Percentiles rank a stretch among this genome's conserved stretches.
Evolutionary conservation across 2,888 invertebrate species (phyloP).

Genomic region (Epinotia demarniana): DNA sequence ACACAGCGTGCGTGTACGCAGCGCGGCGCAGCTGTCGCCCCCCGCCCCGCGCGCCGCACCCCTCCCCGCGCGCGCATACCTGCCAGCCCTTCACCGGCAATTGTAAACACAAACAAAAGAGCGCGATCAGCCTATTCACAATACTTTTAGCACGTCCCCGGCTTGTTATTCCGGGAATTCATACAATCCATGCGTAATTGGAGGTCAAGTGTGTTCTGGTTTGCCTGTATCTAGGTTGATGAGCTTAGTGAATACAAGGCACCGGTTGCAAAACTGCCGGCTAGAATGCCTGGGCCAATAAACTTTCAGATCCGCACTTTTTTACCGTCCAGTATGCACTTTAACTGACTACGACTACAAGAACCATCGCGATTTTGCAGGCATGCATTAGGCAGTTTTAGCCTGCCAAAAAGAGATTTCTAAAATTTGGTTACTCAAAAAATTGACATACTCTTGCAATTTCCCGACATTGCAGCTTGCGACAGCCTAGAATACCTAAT

Average conservation of each 20-base stretch:
- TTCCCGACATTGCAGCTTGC: neutral
- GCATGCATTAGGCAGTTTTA: no score
- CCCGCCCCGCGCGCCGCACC: conserved; percentile 42
- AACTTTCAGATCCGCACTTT: neutral
- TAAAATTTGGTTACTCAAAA: no score
- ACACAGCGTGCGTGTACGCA: conserved; percentile 45
- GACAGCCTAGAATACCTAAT: conserved; percentile 19
- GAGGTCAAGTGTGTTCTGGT: neutral
- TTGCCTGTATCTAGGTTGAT: neutral
- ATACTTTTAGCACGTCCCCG: neutral
- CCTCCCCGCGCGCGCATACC: conserved; percentile 44
- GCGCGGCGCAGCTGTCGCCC: conserved; percentile 45
- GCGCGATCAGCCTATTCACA: neutral
- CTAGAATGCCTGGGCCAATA: neutral
- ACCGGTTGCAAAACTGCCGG: conserved; percentile 24
- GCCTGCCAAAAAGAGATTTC: no score
- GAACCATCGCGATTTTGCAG: no score
- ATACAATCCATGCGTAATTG: neutral
- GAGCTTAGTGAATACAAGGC: conserved; percentile 1
- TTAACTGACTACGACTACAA: neutral
- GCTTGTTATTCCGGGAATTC: neutral
- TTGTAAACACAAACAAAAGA: conserved; percentile 44
- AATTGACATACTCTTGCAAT: neutral
- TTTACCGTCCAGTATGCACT: neutral
- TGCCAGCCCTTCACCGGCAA: conserved; percentile 42